These are phyloP conservation scores for Ammodytes dubius DNA, from an alignment of 2,113 vertebrate species.

Conservation along the genomic window DNA sequence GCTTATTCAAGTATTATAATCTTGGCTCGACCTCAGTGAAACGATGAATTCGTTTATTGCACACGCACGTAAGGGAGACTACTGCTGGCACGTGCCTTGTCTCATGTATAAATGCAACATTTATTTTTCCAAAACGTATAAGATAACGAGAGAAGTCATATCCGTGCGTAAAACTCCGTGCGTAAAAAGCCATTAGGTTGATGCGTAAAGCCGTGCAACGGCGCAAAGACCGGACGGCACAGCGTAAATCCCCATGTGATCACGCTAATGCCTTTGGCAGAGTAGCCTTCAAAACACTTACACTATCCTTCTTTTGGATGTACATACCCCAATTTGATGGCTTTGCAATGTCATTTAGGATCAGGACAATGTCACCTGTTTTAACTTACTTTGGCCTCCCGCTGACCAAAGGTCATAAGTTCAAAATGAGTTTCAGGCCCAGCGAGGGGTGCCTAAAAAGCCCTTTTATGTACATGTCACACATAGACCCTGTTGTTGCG, in stretches of 20 bases:
- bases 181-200: conserved; percentile 58
- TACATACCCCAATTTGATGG: conserved; percentile 16
- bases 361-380: conserved; percentile 39
- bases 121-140: conserved; percentile 9
- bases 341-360: conserved; percentile 6
- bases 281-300: neutral
- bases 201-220: conserved; percentile 58
- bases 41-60: conserved; percentile 22
- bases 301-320: neutral
- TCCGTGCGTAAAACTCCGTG: conserved; percentile 71
- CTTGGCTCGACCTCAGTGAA: conserved; percentile 53
- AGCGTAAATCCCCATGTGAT: conserved; percentile 58
- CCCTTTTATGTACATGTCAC: conserved; percentile 54
- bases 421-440: conserved; percentile 79
- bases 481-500: conserved; percentile 11
- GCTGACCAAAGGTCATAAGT: conserved; percentile 90
- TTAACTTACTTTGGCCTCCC: conserved; percentile 78
- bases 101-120: conserved; percentile 23
- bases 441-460: conserved; percentile 60
- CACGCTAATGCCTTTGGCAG: conserved; percentile 46
- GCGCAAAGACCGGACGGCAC: conserved; percentile 48
- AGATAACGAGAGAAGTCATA: neutral
- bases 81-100: conserved; percentile 53
- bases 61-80: conserved; percentile 51
- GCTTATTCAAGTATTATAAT: conserved; percentile 34